A percentile compares a stretch with the other conserved stretches of the same genome.
These are phyloP conservation scores for Pristis pectinata DNA, from an alignment of 2,797 vertebrate genomes.

Conservation along the genomic window DNA sequence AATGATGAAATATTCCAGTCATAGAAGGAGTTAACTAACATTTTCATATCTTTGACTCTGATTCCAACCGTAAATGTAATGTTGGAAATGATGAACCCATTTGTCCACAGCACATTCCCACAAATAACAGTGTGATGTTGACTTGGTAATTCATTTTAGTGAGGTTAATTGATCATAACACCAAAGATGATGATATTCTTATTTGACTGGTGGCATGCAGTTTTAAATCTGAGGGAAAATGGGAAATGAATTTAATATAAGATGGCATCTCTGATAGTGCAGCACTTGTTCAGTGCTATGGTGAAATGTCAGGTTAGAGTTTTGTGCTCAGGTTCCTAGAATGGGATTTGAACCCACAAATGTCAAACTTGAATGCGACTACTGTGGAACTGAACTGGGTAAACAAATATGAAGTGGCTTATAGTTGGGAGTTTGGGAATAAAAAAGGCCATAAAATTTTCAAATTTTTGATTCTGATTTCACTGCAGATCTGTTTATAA, in stretches of 20 bases:
- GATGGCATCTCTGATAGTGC: not conserved
- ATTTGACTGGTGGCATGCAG: too few species aligned
- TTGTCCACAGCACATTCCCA: not conserved
- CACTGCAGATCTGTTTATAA: not conserved
- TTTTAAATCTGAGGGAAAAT: too few species aligned
- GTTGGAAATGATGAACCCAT: not conserved
- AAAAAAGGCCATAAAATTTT: not conserved
- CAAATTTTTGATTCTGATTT: not conserved
- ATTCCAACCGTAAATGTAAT: not conserved
- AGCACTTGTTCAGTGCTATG: not conserved
- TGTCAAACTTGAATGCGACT: not conserved
- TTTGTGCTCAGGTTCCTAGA: not conserved
- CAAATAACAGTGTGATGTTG: not conserved
- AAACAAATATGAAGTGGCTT: not conserved
- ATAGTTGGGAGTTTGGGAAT: not conserved
- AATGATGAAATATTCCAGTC: not conserved
- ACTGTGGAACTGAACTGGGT: not conserved
- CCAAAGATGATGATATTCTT: too few species aligned
- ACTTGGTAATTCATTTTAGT: not conserved
- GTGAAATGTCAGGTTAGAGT: not conserved
- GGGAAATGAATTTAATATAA: not conserved
- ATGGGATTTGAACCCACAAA: not conserved
- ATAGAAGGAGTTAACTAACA: too few species aligned
- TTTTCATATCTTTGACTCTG: too few species aligned
- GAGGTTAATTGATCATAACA: not conserved